phyloP scores from a whole-genome alignment of 2,888 invertebrate genomes.

The Galerucella nymphaeae region DNA sequence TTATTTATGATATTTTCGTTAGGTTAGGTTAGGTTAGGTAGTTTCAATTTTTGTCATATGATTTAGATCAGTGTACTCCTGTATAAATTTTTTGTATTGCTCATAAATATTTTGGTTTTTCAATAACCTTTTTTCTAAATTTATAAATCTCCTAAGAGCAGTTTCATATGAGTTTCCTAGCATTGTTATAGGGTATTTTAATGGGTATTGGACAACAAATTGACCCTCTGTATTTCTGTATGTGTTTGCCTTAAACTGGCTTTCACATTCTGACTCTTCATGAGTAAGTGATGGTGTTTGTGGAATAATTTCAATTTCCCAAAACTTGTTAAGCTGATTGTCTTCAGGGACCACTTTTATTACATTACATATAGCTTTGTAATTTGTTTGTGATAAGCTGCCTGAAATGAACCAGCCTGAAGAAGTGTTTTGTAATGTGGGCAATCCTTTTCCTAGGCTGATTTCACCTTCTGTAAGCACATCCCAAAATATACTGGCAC shows the following conservation, averaged over 20 bases:
- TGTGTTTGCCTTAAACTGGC: slow-evolving; percentile 25
- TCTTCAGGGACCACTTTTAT: slow-evolving; percentile 29
- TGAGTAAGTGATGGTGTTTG: neutral
- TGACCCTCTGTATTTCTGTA: slow-evolving; percentile 16
- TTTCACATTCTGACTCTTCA: slow-evolving; percentile 27
- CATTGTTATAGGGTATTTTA: slow-evolving; percentile 23
- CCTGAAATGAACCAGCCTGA: slow-evolving; percentile 34
- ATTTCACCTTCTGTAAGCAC: slow-evolving; percentile 31
- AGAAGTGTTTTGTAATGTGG: slow-evolving; percentile 33
- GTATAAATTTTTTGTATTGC: neutral
- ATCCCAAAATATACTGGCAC: slow-evolving; percentile 37
- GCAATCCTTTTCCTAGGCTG: slow-evolving; percentile 28
- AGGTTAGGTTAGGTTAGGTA: too few species aligned
- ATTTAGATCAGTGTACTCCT: neutral
- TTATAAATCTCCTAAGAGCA: slow-evolving; percentile 22
- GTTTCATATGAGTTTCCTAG: slow-evolving; percentile 27
- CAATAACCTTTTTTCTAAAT: slow-evolving; percentile 25
- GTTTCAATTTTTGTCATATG: slow-evolving; percentile 31
- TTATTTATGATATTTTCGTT: too few species aligned
- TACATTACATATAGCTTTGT: slow-evolving; percentile 24
- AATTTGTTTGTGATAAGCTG: neutral
- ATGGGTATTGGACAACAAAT: slow-evolving; percentile 32
- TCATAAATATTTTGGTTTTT: neutral
- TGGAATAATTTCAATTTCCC: slow-evolving; percentile 29
- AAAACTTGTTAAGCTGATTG: slow-evolving; percentile 33